phyloP scores from a whole-genome alignment of 92 coral and sea anemone species.

The Zoanthus sansibaricus region DNA sequence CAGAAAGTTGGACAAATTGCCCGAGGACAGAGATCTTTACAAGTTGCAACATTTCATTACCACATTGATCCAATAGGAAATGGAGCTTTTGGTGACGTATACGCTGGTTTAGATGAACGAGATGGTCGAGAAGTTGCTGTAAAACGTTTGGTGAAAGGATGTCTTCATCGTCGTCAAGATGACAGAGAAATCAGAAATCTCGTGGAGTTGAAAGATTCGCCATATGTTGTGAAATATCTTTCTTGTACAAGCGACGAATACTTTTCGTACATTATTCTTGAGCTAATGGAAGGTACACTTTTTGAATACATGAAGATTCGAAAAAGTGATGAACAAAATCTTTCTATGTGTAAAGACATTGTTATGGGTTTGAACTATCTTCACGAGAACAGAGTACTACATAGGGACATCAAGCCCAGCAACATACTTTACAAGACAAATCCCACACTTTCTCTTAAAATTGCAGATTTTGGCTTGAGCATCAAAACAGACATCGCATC shows the following conservation, averaged over 20 bases:
- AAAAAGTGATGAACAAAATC: neutral
- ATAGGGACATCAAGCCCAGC: constrained; percentile 71
- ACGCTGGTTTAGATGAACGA: constrained; percentile 57
- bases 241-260: neutral
- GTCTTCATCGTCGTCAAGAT: constrained; percentile 39
- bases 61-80: constrained; percentile 56
- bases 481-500: neutral
- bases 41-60: constrained; percentile 47
- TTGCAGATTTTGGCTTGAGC: constrained; percentile 74
- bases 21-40: constrained; percentile 35
- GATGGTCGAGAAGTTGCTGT: constrained; percentile 77
- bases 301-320: constrained; percentile 29
- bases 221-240: constrained; percentile 49
- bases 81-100: constrained; percentile 53
- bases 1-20: constrained; percentile 52
- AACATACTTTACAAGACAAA: constrained; percentile 62
- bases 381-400: constrained; percentile 53
- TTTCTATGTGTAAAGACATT: constrained; percentile 48
- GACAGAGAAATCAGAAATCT: constrained; percentile 50
- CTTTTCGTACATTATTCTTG: constrained; percentile 43
- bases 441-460: constrained; percentile 54
- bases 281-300: constrained; percentile 63
- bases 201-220: constrained; percentile 33
- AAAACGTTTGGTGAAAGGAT: constrained; percentile 36
- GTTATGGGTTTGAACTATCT: constrained; percentile 41